Percentiles rank a stretch among this genome's conserved stretches.
Evolutionary conservation across 2,113 vertebrate species (phyloP).

Genomic region (Hydrochoerus hydrochaeris): DNA sequence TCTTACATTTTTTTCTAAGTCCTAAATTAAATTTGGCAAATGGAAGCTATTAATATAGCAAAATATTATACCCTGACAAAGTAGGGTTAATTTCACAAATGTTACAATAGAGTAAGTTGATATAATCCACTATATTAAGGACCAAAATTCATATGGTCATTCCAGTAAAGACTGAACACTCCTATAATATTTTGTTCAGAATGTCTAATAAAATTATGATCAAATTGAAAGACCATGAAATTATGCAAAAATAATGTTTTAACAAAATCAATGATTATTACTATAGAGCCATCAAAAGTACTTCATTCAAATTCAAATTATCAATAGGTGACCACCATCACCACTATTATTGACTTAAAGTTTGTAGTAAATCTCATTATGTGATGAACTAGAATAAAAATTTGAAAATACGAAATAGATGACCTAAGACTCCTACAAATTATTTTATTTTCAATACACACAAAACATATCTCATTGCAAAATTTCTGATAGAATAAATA

Average conservation of each 20-base stretch:
- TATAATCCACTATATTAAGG: not conserved
- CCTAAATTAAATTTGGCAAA: not conserved
- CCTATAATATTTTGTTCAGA: not conserved
- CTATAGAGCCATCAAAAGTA: not conserved
- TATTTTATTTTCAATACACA: not conserved
- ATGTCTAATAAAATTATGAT: slow-evolving; percentile 28
- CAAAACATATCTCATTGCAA: not conserved
- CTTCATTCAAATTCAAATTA: slow-evolving; percentile 3
- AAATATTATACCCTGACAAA: not conserved
- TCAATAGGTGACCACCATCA: not conserved
- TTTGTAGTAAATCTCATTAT: not conserved
- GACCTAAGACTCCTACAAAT: not conserved
- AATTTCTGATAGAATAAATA: not conserved
- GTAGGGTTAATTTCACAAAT: not conserved
- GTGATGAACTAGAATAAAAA: not conserved
- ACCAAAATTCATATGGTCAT: not conserved
- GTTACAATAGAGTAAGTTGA: not conserved
- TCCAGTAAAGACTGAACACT: not conserved
- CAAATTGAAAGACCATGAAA: not conserved
- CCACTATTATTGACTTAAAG: not conserved
- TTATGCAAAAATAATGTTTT: not conserved
- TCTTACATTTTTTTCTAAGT: not conserved
- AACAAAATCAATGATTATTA: slow-evolving; percentile 16
- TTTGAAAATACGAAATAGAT: not conserved
- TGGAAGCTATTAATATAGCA: not conserved